Percentiles rank a stretch among this genome's conserved stretches.
Conservation (phyloP, 1,140 invertebrate genomes). For the Hyphantria cunea region DNA sequence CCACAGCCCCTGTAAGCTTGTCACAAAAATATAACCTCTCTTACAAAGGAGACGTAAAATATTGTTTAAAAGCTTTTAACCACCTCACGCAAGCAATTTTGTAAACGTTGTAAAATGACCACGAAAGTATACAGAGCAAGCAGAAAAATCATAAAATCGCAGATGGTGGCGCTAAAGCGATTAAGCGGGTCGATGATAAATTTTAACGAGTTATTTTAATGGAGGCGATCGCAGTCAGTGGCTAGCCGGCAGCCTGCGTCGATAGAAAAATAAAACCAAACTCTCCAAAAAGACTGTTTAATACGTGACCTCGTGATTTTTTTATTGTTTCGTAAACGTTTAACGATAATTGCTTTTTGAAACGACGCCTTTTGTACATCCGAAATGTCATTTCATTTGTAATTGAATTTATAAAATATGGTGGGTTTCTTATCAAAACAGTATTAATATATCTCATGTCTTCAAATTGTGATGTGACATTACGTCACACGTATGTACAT, state of each 20-base stretch:
- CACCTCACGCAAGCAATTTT: conserved; percentile 63
- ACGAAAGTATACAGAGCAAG: conserved; percentile 75
- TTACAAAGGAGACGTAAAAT: conserved; percentile 34
- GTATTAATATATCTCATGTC: no score
- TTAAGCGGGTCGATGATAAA: conserved; percentile 81
- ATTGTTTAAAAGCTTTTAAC: conserved; percentile 50
- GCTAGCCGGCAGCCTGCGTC: conserved; percentile 71
- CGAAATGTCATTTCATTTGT: conserved; percentile 31
- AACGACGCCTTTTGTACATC: conserved; percentile 30
- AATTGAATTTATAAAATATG: conserved; percentile 28
- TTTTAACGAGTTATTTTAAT: conserved; percentile 82
- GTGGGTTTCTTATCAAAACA: conserved; percentile 17
- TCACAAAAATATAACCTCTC: conserved; percentile 17
- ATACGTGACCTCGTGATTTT: conserved; percentile 46
- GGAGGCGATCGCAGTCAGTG: conserved; percentile 78
- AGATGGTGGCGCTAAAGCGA: conserved; percentile 80
- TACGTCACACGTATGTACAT: no score
- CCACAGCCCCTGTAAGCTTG: no score
- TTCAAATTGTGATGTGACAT: no score
- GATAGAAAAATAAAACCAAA: conserved; percentile 79
- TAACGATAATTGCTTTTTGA: conserved; percentile 43
- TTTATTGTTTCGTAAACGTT: conserved; percentile 44
- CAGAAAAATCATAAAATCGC: conserved; percentile 81
- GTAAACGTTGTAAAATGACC: conserved; percentile 75
- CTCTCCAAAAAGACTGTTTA: conserved; percentile 63